These are phyloP conservation scores for Lepus europaeus DNA, from an alignment of 2,113 vertebrate genomes.

Conservation along the genomic window DNA sequence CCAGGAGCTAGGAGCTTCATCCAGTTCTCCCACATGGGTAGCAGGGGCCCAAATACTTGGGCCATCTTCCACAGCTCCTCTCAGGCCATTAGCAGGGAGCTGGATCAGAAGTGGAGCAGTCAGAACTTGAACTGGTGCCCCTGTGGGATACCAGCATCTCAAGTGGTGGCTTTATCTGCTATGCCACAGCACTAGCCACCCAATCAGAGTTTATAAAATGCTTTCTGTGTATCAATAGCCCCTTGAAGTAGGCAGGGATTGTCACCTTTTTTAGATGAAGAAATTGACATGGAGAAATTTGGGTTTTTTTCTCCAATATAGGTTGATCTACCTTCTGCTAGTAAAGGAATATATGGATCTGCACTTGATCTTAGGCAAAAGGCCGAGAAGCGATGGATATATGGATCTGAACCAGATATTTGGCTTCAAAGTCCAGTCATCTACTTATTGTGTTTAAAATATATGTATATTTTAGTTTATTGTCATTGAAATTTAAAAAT, in stretches of 20 bases:
- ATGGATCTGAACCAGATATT: background rate
- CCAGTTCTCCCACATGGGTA: too few relatives aligned
- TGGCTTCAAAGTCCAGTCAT: background rate
- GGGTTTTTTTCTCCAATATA: background rate
- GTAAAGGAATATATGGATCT: background rate
- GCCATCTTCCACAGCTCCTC: too few relatives aligned
- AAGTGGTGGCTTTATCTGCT: too few relatives aligned
- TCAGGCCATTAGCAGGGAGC: too few relatives aligned
- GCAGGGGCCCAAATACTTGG: too few relatives aligned
- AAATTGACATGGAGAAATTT: slow-evolving; percentile 9
- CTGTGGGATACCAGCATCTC: too few relatives aligned
- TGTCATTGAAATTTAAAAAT: slow-evolving; percentile 44
- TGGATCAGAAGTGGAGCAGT: too few relatives aligned
- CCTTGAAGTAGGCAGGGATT: slow-evolving; percentile 11
- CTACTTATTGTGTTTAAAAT: slow-evolving; percentile 27
- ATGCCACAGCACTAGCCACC: too few relatives aligned
- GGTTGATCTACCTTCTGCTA: background rate
- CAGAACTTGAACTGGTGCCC: too few relatives aligned
- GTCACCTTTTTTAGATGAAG: background rate
- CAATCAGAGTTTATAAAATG: slow-evolving; percentile 40
- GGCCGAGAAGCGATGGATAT: too few relatives aligned
- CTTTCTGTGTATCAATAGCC: background rate
- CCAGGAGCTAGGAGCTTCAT: too few relatives aligned
- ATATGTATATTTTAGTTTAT: background rate
- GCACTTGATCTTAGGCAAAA: background rate